Conservation (phyloP, 2,888 invertebrate species). For the Ectemnius lituratus region DNA sequence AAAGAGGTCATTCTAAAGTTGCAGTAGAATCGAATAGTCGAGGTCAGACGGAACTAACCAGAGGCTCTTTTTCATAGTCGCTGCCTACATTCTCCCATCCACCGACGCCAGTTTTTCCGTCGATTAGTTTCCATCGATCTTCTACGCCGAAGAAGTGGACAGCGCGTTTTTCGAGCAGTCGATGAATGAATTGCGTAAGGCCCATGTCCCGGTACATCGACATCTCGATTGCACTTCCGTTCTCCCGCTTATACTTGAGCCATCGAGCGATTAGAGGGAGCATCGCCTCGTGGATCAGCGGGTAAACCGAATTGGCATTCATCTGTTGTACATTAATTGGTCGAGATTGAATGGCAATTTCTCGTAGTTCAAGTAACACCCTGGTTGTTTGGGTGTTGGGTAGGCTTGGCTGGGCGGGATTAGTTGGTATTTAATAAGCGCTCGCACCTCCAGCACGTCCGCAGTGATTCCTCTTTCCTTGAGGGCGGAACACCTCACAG, state of each 20-base stretch:
- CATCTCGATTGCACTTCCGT: slow-evolving; percentile 79
- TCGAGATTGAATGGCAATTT: background rate
- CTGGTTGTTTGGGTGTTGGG: no score
- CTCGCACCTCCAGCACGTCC: slow-evolving; percentile 67
- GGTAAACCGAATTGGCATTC: slow-evolving; percentile 81
- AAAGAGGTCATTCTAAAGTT: no score
- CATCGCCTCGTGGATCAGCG: slow-evolving; percentile 84
- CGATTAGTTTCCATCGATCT: slow-evolving; percentile 80
- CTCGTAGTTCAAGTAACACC: background rate
- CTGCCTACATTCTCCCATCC: slow-evolving; percentile 83
- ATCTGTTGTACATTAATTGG: slow-evolving; percentile 56
- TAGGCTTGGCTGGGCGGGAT: no score
- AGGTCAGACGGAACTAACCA: slow-evolving; percentile 63
- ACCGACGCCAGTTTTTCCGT: slow-evolving; percentile 77
- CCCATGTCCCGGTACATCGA: slow-evolving; percentile 81
- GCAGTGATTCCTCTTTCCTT: slow-evolving; percentile 66
- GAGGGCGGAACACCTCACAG: slow-evolving; percentile 67
- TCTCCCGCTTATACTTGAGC: slow-evolving; percentile 82
- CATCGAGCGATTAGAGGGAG: slow-evolving; percentile 82
- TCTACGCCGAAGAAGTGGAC: slow-evolving; percentile 78
- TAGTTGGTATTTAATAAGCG: no score
- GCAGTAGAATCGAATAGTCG: no score
- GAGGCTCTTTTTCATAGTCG: slow-evolving; percentile 79
- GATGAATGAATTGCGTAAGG: slow-evolving; percentile 80
- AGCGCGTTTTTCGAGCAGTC: slow-evolving; percentile 81